Base-by-base conservation (phyloP, 1,140 invertebrate genomes). In the Pemphigus obesinymphae region DNA sequence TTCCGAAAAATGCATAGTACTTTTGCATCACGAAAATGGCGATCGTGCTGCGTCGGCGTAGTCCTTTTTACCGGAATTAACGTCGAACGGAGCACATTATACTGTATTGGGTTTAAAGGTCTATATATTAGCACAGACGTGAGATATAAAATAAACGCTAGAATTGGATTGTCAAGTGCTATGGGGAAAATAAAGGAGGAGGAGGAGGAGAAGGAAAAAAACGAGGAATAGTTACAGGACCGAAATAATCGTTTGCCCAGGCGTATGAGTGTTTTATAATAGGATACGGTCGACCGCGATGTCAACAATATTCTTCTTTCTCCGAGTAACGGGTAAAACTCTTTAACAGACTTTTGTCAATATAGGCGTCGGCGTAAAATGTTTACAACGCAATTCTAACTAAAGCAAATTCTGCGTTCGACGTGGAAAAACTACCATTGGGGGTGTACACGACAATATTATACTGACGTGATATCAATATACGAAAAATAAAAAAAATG, bases 251-350 rank as follows among this genome's bases (percentile, higher is more conserved):
- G 34, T 66, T 66, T 66, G 20, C 1, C 31, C n/a, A 26, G 31
- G 34, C 37, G 37, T 23, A 66, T n/a, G n/a, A n/a, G 17, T 37
- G 20, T n/a, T 66, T 37, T 37, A 66, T 66, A 37, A 66, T 66
- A 66, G 31, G 63, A 37, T 40, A 66, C 20, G 31, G 34, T 66
- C 34, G 31, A 66, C 31, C 20, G 11, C 20, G 63, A 66, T 66
- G 63, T 66, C 34, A 63, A 66, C 63, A 66, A 66, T 66, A 66
- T 66, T 66, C 31, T 66, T 66, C 31, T 66, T 63, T 34, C n/a
- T 31, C 20, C 20, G 20, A 13, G 4, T 40, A 11, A 40, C 20
- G 63, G 20, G 34, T 66, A 23, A 40, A 66, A 66, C 63, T 66
- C 2, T 66, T 66, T 37, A n/a, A 37, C 63, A 66, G n/a, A 40